Evolutionary conservation across 2,113 vertebrate genomes (phyloP), one percentile per base, ranked within the genome.

Genomic region (Phaethornis superciliosus): DNA sequence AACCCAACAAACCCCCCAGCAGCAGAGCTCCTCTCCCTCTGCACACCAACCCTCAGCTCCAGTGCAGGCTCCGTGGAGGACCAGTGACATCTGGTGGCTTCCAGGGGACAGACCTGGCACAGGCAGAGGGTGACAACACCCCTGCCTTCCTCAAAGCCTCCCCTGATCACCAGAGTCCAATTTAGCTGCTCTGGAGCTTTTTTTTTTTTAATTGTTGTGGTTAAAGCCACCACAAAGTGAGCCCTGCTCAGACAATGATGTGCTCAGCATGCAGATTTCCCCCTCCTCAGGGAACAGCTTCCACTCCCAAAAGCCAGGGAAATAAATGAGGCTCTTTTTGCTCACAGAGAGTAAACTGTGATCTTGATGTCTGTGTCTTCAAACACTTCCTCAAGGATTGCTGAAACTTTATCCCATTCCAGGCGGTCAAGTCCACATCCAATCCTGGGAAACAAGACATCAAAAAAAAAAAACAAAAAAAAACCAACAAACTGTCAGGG

Each of bases 381-480:
- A 97, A 99, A 99, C 65, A 99, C 97, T 26, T 99, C 97, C 60
- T 98, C 97, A 33, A 99, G 98, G 35, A 99, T 99, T 28, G 94
- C 96, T 28, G 98, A 98, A 92, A 99, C 99, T 72, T 93, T 96
- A 19, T 84, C 86, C 99, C 99, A 99, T 18, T 96, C 90, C 95
- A 99, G 97, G 35, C 97, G 75, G 32, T 99, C 99, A 46, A 99
- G 98, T 68, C 99, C 99, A 96, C 99, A 99, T 28, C 99, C 99
- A 85, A 99, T 99, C 81, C 99, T 99, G 97, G 58, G 96, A 97
- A 78, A 89, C 4, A 96, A 87, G 88, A 81, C 85, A 87, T 8
- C 60, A 24, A 2, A 49, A 14, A 26, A 40, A 40, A 40, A 40
- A 10, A 40, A 40, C 10, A 2, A 49, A 14, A 26, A 40, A 40